Base-by-base conservation (phyloP, 2,797 vertebrate genomes). In the Acrossocheilus fasciatus region DNA sequence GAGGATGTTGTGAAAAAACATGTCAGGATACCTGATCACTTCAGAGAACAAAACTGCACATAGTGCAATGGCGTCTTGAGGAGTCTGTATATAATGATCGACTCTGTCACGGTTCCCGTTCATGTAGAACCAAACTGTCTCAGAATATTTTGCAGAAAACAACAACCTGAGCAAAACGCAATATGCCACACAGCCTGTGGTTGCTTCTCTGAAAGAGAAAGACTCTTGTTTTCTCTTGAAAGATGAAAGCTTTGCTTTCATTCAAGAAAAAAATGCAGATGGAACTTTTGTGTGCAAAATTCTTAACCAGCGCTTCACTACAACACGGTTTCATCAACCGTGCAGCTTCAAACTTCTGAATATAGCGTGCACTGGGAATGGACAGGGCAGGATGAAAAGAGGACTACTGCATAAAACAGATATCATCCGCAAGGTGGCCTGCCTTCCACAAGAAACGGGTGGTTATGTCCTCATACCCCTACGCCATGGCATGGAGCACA, bases 401-500 rank as follows among this genome's bases (percentile, higher is more conserved):
- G 20, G 14, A 80, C n/a, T 80, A 47, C 75, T 86, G 68, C 69
- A 8, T 14, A 81, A 86, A 75, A 68, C 15, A n/a, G 88, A 89
- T 77, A 52, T 87, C 78, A 85, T 82, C 77, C 70, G 59, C 14
- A 89, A 87, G 82, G 85, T 78, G 88, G 88, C 82, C 39, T 85
- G 69, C 82, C 85, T 87, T 52, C 88, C 78, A 47, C 85, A 84
- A 77, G 86, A 87, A 87, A 41, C 50, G 87, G 82, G 78, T 69
- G 85, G 85, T 77, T 84, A 9, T 87, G 85, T 89, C 69, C 85
- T 89, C 62, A 81, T 89, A 85, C 76, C 85, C 5, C 85, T 85
- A 59, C 57, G 70, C 50, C 85, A 89, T 85, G 77, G 77, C 18
- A 1, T 82, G 82, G 83, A 89, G 85, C 85, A 81, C 62, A 59